Evolutionary conservation across 2,113 vertebrate genomes (phyloP).

Genomic region (Hassar affinis): DNA sequence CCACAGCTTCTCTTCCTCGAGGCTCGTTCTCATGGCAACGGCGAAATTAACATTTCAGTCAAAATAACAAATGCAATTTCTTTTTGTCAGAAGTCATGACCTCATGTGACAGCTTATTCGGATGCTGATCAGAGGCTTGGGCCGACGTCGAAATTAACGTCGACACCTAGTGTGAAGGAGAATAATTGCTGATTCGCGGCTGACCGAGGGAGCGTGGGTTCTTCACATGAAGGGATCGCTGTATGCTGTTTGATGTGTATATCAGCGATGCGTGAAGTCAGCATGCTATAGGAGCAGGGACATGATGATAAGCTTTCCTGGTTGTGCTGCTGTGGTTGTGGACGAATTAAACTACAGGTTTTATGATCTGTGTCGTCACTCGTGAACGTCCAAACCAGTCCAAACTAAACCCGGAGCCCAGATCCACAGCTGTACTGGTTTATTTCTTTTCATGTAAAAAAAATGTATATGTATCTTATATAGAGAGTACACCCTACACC

Average conservation of each 20-base stretch:
- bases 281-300: neutral
- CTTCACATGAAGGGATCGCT: constrained; percentile 29
- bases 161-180: constrained; percentile 83
- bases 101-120: constrained; percentile 87
- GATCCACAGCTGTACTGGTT: too few species aligned
- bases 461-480: too few species aligned
- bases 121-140: constrained; percentile 87
- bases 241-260: constrained; percentile 51
- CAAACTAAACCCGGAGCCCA: neutral
- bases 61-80: constrained; percentile 85
- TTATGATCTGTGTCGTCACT: neutral
- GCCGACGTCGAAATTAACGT: constrained; percentile 83
- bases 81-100: constrained; percentile 87
- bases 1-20: neutral
- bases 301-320: neutral
- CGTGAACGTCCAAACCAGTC: neutral
- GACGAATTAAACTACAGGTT: neutral
- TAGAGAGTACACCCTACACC: too few species aligned
- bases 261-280: neutral
- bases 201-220: constrained; percentile 56
- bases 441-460: neutral
- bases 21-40: neutral
- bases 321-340: neutral
- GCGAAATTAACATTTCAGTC: constrained; percentile 75
- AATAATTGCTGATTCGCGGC: constrained; percentile 88